Percentiles rank a stretch among this genome's conserved stretches.
Evolutionary conservation across 2,888 invertebrate species (phyloP).

Genomic region (Eupithecia pulchellata): DNA sequence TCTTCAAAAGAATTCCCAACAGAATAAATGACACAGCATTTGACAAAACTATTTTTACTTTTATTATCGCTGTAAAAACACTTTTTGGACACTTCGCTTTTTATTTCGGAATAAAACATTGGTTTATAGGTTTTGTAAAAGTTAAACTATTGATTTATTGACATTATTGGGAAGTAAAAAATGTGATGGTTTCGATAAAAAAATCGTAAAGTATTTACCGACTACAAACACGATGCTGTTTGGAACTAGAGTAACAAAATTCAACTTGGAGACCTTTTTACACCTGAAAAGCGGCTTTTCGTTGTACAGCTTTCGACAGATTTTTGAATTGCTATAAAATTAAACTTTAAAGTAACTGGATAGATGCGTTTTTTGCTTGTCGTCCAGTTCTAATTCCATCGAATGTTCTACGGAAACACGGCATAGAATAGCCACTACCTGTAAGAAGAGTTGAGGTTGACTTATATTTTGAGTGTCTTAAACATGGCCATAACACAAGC

Average conservation of each 20-base stretch:
- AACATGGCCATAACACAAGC: too few relatives aligned
- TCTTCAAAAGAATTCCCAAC: conserved; percentile 63
- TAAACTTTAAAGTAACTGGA: neutral
- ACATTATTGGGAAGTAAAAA: conserved; percentile 9
- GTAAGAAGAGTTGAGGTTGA: too few relatives aligned
- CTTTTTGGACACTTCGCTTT: conserved; percentile 17
- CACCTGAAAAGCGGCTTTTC: neutral
- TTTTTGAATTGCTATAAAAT: neutral
- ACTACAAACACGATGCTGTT: neutral
- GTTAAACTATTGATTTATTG: conserved; percentile 22
- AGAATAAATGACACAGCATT: conserved; percentile 56
- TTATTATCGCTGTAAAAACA: conserved; percentile 23
- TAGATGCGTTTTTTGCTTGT: neutral
- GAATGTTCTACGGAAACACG: too few relatives aligned
- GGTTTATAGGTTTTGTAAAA: conserved; percentile 18
- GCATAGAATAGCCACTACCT: too few relatives aligned
- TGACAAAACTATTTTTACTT: conserved; percentile 33
- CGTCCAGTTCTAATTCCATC: too few relatives aligned
- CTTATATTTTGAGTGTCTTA: too few relatives aligned
- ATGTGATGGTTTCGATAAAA: conserved; percentile 9
- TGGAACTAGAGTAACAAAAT: neutral
- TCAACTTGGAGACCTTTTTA: neutral
- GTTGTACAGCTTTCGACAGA: neutral
- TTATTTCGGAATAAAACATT: conserved; percentile 20
- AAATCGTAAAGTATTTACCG: neutral